Evolutionary conservation across 2,113 vertebrate genomes (phyloP), one percentile per base, ranked within the genome.

Genomic region (Bettongia penicillata): DNA sequence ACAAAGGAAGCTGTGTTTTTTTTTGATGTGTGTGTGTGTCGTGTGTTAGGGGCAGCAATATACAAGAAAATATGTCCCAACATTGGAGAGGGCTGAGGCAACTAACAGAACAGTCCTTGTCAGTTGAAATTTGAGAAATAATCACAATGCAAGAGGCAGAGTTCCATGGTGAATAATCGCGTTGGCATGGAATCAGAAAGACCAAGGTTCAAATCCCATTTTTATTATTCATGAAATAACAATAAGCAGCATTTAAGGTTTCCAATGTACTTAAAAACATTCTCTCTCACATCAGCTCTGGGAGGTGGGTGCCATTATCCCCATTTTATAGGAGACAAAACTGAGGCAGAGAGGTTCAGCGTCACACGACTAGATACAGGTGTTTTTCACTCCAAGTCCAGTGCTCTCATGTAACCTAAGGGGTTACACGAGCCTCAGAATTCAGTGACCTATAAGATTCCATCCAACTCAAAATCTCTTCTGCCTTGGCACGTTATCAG

Each of bases 381-480:
- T 84, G 37, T 84, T 84, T 14, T 43, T 43, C n/a, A 23, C 16
- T 8, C n/a, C 3, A 84, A 2, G n/a, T 84, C 19, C 16, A 84
- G 37, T 8, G n/a, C 19, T 43, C 3, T 19, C 31, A n/a, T 19
- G 37, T 77, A 14, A 77, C n/a, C 68, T 43, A 43, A 84, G 6
- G n/a, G 3, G 22, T 53, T n/a, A n/a, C n/a, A n/a, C n/a, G 37
- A 6, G 6, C 19, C 6, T 84, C n/a, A 84, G 68, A 43, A 23
- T 22, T 84, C 37, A 28, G 48, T 55, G 49, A 93, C 61, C 25
- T 93, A 52, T n/a, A 90, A 95, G 43, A 37, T 93, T 94, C 96
- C 93, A 90, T 14, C 49, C 37, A 91, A 89, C 3, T 91, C 37
- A 26, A 68, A 89, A 50, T 3, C 61, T n/a, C 12, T n/a, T 77